These are phyloP conservation scores for Harpalus rufipes DNA, from an alignment of 2,888 invertebrate species.

Conservation along the genomic window DNA sequence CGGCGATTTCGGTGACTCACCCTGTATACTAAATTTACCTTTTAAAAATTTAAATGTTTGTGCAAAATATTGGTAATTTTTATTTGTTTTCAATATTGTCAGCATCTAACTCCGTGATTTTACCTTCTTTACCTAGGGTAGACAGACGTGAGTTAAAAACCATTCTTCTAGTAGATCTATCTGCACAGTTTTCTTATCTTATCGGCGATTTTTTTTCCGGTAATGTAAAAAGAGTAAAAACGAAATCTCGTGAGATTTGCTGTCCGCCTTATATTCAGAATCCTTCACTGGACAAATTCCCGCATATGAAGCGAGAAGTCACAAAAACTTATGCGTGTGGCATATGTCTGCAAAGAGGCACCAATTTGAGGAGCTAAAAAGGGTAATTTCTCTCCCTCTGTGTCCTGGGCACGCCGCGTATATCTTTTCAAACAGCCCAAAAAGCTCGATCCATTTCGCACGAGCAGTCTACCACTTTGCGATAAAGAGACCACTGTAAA, in stretches of 20 bases:
- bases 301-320: conserved; percentile 38
- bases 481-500: conserved; percentile 52
- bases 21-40: too few relatives aligned
- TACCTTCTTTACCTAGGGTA: too few relatives aligned
- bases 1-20: too few relatives aligned
- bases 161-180: background rate
- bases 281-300: conserved; percentile 12
- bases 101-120: too few relatives aligned
- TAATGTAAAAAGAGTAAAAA: background rate
- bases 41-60: too few relatives aligned
- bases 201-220: background rate
- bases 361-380: conserved; percentile 55
- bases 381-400: conserved; percentile 50
- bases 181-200: background rate
- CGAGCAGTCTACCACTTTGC: conserved; percentile 50
- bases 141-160: too few relatives aligned
- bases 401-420: conserved; percentile 19
- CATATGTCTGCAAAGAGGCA: conserved; percentile 47
- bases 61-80: too few relatives aligned
- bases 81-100: too few relatives aligned
- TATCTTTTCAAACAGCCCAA: conserved; percentile 33
- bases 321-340: conserved; percentile 33
- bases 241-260: background rate
- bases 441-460: conserved; percentile 51
- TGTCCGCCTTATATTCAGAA: background rate